Conservation (phyloP, 30 jellyfish, hydroid and myxozoan species). For the Aurelia sp. region DNA sequence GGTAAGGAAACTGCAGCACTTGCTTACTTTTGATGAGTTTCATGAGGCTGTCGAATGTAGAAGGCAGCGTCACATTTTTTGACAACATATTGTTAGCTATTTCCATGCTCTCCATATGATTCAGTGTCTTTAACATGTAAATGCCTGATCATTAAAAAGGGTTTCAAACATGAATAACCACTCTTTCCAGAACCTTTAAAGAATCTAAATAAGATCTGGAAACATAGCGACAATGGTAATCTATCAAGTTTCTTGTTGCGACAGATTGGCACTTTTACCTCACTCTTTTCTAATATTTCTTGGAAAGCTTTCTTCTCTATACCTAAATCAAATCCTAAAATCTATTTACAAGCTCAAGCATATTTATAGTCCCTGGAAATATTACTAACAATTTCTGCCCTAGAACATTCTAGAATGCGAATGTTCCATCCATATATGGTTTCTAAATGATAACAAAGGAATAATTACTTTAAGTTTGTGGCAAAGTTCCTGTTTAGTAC, state of each 20-base stretch:
- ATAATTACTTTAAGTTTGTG: no score
- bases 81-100: not conserved
- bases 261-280: not conserved
- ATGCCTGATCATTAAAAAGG: not conserved
- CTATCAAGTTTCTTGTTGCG: not conserved
- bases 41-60: not conserved
- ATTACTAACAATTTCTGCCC: no score
- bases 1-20: not conserved
- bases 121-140: not conserved
- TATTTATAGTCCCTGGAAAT: no score
- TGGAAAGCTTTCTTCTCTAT: no score
- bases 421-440: no score
- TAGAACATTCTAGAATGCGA: no score
- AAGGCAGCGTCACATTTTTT: not conserved
- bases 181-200: not conserved
- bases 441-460: no score
- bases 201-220: not conserved
- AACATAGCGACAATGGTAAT: no score
- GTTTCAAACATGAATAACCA: not conserved
- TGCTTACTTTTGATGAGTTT: constrained; percentile 1
- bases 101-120: not conserved
- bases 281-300: no score
- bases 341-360: no score
- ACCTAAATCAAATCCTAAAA: no score
- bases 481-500: no score